Evolutionary conservation across 37 sponge, comb jelly and placozoan genomes (phyloP).

Genomic region (Halichondria panicea): DNA sequence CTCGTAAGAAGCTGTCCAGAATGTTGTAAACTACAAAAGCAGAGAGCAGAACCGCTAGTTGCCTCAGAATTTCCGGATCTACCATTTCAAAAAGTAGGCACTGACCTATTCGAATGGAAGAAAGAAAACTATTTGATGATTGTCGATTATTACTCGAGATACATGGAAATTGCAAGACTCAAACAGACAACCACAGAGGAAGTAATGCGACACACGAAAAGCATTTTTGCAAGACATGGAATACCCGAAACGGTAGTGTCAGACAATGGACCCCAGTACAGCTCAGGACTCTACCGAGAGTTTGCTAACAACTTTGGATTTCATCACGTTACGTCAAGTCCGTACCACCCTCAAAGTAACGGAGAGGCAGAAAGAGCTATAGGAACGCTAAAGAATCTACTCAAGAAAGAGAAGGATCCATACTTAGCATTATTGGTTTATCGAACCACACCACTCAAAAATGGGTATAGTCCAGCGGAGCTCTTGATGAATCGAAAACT

Average conservation of each 20-base stretch:
- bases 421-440: conserved; percentile 43
- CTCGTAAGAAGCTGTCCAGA: conserved; percentile 1
- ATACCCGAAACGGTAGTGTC: conserved; percentile 45
- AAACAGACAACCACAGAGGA: conserved; percentile 1
- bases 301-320: conserved; percentile 43
- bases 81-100: conserved; percentile 64
- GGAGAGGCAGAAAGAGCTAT: conserved; percentile 75
- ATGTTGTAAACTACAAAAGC: conserved; percentile 7
- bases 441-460: conserved; percentile 52
- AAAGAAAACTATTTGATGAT: conserved; percentile 34
- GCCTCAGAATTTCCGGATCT: conserved; percentile 27
- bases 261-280: conserved; percentile 77
- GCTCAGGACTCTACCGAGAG: conserved; percentile 11
- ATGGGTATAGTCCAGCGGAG: conserved; percentile 62
- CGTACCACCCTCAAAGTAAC: conserved; percentile 53
- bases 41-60: conserved; percentile 14
- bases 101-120: conserved; percentile 54
- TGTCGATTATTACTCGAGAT: conserved; percentile 58
- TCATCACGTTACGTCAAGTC: conserved; percentile 56
- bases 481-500: conserved; percentile 50
- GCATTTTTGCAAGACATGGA: conserved; percentile 65
- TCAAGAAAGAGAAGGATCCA: conserved; percentile 42
- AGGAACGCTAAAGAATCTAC: conserved; percentile 26
- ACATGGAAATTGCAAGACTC: conserved; percentile 50
- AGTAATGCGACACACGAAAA: conserved; percentile 27